phyloP scores from a whole-genome alignment of 35 echinoderm and acorn worm species.

The Eucidaris tribuloides region DNA sequence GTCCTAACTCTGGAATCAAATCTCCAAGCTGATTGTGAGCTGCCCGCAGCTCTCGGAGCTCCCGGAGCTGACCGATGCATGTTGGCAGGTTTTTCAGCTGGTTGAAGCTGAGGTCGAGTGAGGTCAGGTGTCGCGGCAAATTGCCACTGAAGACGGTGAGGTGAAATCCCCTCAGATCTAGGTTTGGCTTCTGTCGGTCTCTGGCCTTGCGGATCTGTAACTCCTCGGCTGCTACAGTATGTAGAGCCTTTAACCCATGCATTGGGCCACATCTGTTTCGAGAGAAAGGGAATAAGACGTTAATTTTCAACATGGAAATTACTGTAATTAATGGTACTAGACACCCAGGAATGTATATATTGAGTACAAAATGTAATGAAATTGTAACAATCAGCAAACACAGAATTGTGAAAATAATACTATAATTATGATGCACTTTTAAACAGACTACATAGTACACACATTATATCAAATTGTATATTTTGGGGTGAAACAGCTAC shows the following conservation, averaged over 20 bases:
- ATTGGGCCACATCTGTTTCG: constrained; percentile 23
- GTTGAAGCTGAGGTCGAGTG: constrained; percentile 75
- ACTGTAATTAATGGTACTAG: no score
- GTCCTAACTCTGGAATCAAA: constrained; percentile 39
- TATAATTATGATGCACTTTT: no score
- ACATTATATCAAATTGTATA: no score
- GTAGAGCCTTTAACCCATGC: constrained; percentile 32
- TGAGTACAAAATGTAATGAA: no score
- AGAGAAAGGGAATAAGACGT: no score
- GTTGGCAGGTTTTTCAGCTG: constrained; percentile 48
- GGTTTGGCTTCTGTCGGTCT: not conserved
- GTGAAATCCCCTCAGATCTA: constrained; percentile 66
- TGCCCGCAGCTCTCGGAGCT: constrained; percentile 26
- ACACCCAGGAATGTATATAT: no score
- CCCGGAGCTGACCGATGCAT: constrained; percentile 33
- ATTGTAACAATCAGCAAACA: no score
- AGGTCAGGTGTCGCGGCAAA: not conserved
- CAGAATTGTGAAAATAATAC: no score
- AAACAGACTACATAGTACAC: no score
- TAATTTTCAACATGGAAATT: no score
- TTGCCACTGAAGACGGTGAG: constrained; percentile 12
- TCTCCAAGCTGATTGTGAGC: constrained; percentile 41
- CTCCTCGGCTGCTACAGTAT: constrained; percentile 33
- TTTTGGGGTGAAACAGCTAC: no score
- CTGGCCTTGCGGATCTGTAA: not conserved